Conservation (phyloP, 2,888 invertebrate genomes). For the Phrixothrix hirtus region DNA sequence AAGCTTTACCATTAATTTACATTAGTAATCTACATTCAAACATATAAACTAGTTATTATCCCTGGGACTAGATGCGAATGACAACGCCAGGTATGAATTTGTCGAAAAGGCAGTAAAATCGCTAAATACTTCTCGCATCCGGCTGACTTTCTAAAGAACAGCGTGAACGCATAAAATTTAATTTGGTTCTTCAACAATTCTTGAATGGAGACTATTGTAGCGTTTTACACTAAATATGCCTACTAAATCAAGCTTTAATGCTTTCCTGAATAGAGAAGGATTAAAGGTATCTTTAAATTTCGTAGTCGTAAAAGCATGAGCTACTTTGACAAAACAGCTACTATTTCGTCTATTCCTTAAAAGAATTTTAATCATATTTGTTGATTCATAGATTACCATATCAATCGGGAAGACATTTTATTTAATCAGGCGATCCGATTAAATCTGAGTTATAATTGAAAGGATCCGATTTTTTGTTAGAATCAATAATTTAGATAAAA, state of each 20-base stretch:
- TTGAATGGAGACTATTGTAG: slow-evolving; percentile 15
- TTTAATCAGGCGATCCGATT: slow-evolving; percentile 14
- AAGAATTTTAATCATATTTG: slow-evolving; percentile 11
- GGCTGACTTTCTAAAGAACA: slow-evolving; percentile 27
- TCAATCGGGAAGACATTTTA: slow-evolving; percentile 10
- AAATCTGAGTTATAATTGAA: slow-evolving; percentile 14
- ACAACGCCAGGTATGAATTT: slow-evolving; percentile 16
- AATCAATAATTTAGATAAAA: slow-evolving; percentile 14
- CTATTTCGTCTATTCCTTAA: slow-evolving; percentile 3
- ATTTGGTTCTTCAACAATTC: slow-evolving; percentile 24
- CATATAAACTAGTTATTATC: too few relatives aligned
- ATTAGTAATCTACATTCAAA: slow-evolving; percentile 12
- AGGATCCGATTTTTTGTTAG: slow-evolving; percentile 10
- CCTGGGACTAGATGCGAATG: too few relatives aligned
- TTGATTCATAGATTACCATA: slow-evolving; percentile 9
- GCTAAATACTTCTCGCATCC: slow-evolving; percentile 26
- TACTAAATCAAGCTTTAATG: slow-evolving; percentile 19
- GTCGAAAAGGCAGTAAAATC: slow-evolving; percentile 27
- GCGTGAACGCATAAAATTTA: slow-evolving; percentile 28
- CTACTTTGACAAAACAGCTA: slow-evolving; percentile 11
- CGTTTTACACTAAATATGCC: slow-evolving; percentile 23
- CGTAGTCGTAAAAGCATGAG: too few relatives aligned
- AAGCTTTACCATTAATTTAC: slow-evolving; percentile 9
- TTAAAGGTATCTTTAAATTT: too few relatives aligned
- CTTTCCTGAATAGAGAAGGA: neutral